Evolutionary conservation across 2,888 invertebrate genomes (phyloP).

Genomic region (Apantesis nais): DNA sequence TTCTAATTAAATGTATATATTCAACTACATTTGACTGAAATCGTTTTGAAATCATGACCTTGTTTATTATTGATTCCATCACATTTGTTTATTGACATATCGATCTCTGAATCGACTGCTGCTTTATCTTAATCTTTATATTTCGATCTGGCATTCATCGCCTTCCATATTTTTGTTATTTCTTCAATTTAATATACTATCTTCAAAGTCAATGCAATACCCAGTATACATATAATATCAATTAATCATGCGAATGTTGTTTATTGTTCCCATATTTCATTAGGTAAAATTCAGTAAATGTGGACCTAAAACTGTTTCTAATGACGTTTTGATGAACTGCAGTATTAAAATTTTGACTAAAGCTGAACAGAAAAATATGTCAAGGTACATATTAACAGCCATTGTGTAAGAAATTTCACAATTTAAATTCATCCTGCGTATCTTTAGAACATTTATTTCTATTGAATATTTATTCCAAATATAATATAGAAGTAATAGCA

Average conservation of each 20-base stretch:
- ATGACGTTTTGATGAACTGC: background rate
- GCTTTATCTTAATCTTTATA: background rate
- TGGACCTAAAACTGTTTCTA: background rate
- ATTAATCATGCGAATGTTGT: background rate
- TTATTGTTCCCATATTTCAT: background rate
- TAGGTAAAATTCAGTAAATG: background rate
- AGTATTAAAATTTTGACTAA: background rate
- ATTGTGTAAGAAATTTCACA: background rate
- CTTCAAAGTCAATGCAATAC: conserved; percentile 1
- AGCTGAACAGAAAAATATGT: background rate
- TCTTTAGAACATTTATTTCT: conserved; percentile 2
- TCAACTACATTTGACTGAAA: conserved; percentile 23
- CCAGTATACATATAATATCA: background rate
- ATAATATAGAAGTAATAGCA: conserved; percentile 28
- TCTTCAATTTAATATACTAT: background rate
- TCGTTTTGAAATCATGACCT: conserved; percentile 21
- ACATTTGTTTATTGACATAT: conserved; percentile 12
- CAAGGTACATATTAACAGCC: background rate
- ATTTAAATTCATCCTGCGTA: background rate
- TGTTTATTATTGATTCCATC: conserved; percentile 30
- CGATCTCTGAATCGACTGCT: background rate
- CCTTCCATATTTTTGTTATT: background rate
- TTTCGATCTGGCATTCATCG: background rate
- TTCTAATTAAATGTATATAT: conserved; percentile 23
- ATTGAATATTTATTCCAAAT: conserved; percentile 26